Evolutionary conservation across 2,113 vertebrate species (phyloP).

Genomic region (Catharus bicknelli): DNA sequence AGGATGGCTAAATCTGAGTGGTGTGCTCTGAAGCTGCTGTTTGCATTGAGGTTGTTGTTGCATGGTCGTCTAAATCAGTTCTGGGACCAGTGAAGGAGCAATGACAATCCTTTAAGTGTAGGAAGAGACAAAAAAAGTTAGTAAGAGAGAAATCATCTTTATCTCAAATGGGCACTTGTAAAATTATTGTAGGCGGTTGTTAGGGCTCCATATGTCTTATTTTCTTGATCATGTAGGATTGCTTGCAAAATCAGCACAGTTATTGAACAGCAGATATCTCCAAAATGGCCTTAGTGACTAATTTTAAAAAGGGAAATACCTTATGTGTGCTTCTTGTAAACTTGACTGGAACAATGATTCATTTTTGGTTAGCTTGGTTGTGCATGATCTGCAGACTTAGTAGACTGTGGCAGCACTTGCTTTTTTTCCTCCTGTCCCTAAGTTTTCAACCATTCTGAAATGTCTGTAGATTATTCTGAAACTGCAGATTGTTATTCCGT

Average conservation of each 20-base stretch:
- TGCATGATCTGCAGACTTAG: not conserved
- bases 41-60: not conserved
- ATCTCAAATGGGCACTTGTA: not conserved
- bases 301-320: conserved; percentile 25
- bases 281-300: not conserved
- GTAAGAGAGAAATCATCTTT: not conserved
- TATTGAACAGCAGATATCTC: not conserved
- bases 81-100: not conserved
- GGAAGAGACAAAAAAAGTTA: not conserved
- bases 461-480: not conserved
- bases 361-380: not conserved
- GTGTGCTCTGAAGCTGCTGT: not conserved
- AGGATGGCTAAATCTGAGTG: rapidly evolving
- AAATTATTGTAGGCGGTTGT: not conserved
- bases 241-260: not conserved
- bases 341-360: not conserved
- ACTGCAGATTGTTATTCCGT: not conserved
- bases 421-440: not conserved
- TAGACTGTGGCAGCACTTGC: not conserved
- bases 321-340: not conserved
- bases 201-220: not conserved
- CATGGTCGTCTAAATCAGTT: not conserved
- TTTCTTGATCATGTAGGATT: not conserved
- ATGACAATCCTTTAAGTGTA: not conserved
- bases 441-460: not conserved